A percentile compares a stretch with the other conserved stretches of the same genome.
Conservation (phyloP, 2,888 invertebrate genomes). For the Drosophila subquinaria region DNA sequence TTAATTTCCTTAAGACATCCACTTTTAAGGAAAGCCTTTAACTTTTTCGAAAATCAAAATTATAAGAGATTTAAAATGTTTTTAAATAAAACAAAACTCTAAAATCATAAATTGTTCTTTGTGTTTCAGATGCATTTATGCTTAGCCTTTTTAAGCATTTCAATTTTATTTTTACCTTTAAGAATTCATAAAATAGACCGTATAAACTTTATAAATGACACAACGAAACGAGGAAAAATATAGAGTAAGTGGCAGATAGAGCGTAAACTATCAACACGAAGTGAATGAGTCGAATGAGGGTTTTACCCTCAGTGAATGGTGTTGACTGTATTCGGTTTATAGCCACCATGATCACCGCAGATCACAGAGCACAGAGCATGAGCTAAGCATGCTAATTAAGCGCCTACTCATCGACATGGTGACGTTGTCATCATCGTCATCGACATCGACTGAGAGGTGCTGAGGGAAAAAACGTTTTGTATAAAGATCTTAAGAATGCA, state of each 20-base stretch:
- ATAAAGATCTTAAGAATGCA: slow-evolving; percentile 57
- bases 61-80: no score
- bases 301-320: slow-evolving; percentile 12
- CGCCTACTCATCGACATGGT: slow-evolving; percentile 52
- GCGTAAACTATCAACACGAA: slow-evolving; percentile 4
- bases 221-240: background rate
- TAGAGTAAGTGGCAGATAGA: background rate
- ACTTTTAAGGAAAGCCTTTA: no score
- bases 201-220: background rate
- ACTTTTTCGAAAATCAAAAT: no score
- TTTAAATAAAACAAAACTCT: no score
- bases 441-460: background rate
- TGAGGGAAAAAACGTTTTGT: slow-evolving; percentile 9
- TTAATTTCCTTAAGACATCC: no score
- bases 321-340: slow-evolving; percentile 12
- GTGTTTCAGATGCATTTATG: no score
- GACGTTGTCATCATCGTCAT: slow-evolving; percentile 19
- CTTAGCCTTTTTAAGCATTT: no score
- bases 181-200: background rate
- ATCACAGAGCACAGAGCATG: slow-evolving; percentile 29
- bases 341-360: slow-evolving; percentile 9
- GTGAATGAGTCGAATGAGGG: slow-evolving; percentile 12
- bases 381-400: slow-evolving; percentile 61
- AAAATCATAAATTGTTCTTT: no score
- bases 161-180: background rate